Base-by-base conservation (phyloP, 2,888 invertebrate genomes). In the Malacosoma neustria region DNA sequence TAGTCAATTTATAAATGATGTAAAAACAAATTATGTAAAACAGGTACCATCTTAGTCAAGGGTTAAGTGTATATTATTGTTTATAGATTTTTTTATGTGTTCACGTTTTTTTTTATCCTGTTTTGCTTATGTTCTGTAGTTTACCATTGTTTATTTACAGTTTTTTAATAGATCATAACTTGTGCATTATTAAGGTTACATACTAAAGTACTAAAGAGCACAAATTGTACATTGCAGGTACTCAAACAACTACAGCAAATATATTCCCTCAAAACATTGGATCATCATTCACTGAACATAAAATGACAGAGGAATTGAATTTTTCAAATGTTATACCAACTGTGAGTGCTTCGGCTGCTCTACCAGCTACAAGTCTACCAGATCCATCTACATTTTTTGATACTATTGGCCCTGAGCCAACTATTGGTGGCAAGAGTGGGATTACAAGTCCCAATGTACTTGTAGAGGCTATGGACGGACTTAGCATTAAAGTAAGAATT, bases 321-420 rank as follows among this genome's bases (percentile, higher is more conserved):
- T 77, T 76, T 54, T 57, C 71, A 0, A 70, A 68, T 44, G 68
- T 75, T 40, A 39, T 82, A 33, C 76, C 81, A 0, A 77, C 74
- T 42, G 74, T 81, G 29, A 80, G 74, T 39, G 69, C 65, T 0
- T 58, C 72, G 13, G 54, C 74, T 1, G 61, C 79, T 0, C 51
- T 84, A 5, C 80, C 80, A 9, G 80, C 82, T 0, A 52, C 72
- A 0, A 77, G 72, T 41, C 53, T 87, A 9, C 87, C 87, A 1
- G 85, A 86, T 42, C 87, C 87, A 0, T 82, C 86, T 1, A 86
- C 82, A 1, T 87, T 87, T 53, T 87, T 87, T 40, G 86, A 87
- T 36, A 85, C 72, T 3, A 84, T 87, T 30, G 84, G 79, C 0
- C 79, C 85, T 4, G 81, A 80, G 45, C 68, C 76, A 3, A 66